Conservation (phyloP, 2,797 vertebrate species). For the Ibycter americanus region DNA sequence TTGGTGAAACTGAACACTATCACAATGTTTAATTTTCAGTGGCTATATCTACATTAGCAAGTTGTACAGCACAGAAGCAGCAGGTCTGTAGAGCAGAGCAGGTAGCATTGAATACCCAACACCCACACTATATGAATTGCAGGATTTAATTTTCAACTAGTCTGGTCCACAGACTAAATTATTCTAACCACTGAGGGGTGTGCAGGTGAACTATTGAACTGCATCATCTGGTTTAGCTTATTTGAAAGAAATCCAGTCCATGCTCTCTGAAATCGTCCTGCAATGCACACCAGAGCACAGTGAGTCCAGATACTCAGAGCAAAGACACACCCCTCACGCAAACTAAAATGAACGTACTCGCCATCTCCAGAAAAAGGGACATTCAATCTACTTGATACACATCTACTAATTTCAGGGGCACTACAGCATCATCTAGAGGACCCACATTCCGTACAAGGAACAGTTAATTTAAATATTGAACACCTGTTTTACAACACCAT, state of each 20-base stretch:
- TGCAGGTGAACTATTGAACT: background rate
- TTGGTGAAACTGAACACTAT: background rate
- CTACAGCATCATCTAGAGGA: background rate
- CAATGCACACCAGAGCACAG: background rate
- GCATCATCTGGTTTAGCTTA: background rate
- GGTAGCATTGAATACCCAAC: background rate
- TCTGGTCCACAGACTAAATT: background rate
- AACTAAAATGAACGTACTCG: background rate
- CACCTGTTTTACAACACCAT: background rate
- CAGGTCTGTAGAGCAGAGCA: background rate
- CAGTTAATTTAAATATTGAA: background rate
- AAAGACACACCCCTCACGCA: background rate
- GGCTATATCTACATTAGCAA: background rate
- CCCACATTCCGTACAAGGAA: background rate
- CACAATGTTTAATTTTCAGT: background rate
- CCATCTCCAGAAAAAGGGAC: background rate
- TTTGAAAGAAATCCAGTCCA: background rate
- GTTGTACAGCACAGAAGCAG: background rate
- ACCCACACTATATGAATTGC: background rate
- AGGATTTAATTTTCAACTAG: background rate
- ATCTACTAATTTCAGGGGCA: background rate
- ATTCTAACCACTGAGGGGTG: background rate
- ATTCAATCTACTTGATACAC: background rate
- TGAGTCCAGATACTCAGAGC: background rate
- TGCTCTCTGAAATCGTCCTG: background rate